Evolutionary conservation across 2,113 vertebrate genomes (phyloP).

Genomic region (Perognathus longimembris): DNA sequence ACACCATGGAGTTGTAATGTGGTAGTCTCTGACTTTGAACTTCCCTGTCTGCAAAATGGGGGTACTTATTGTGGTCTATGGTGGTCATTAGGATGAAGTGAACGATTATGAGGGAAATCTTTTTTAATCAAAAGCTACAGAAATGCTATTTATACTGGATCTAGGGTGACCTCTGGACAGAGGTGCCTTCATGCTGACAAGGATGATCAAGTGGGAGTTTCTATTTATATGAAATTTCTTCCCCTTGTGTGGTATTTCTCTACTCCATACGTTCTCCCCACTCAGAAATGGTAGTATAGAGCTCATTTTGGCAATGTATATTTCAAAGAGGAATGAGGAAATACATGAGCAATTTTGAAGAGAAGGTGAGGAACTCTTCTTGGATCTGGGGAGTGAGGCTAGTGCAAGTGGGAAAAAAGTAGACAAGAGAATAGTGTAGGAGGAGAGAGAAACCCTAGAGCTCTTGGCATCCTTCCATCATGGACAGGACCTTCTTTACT

Average conservation of each 20-base stretch:
- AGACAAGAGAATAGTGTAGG: not conserved
- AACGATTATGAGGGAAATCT: not conserved
- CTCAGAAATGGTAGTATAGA: not conserved
- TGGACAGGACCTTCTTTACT: not conserved
- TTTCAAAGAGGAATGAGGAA: not conserved
- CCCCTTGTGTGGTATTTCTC: not conserved
- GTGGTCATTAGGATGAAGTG: not conserved
- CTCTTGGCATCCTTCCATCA: not conserved
- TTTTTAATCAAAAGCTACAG: not conserved
- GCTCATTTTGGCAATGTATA: not conserved
- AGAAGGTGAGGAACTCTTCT: not conserved
- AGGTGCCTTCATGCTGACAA: not conserved
- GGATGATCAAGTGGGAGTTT: not conserved
- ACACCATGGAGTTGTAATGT: not conserved
- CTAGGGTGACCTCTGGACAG: not conserved
- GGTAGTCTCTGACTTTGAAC: not conserved
- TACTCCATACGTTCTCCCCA: not conserved
- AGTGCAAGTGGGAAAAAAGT: not conserved
- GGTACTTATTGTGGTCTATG: not conserved
- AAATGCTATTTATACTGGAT: not conserved
- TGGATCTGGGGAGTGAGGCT: not conserved
- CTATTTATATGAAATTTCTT: slow-evolving; percentile 7
- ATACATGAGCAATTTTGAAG: not conserved
- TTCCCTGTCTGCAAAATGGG: slow-evolving; percentile 17
- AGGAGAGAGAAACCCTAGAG: not conserved